Evolutionary conservation across 2,888 invertebrate genomes (phyloP), one percentile per base, ranked within the genome.

Genomic region (Orthosia incerta): DNA sequence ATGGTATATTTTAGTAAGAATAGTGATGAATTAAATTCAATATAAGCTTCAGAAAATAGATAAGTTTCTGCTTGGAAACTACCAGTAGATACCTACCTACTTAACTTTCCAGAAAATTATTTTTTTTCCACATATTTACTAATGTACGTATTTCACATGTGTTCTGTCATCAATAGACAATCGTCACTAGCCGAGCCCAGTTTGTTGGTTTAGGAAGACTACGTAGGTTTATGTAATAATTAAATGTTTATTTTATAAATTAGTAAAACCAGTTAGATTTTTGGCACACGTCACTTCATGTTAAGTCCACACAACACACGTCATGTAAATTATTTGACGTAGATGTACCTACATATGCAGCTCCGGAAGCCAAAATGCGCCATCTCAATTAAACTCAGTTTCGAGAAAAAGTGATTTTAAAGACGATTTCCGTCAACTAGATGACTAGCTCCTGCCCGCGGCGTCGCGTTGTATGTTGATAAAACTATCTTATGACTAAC

Each of bases 241-340:
- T 39, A 55, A 71, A 70, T n/a, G 20, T 0, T 13, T n/a, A 39
- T 46, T n/a, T n/a, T n/a, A 53, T 7, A 31, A 51, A 31, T 20
- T 12, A 55, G 2, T 56, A 31, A n/a, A 61, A 18, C 13, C n/a
- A 51, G 13, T 56, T 4, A n/a, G 0, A 2, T 50, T 62, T 53
- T 53, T 59, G 4, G 45, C 45, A 55, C 12, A 63, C 56, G 67
- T 51, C 46, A 65, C 57, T 12, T 15, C n/a, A 63, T 70, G 50
- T 61, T 23, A 48, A 56, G 23, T 67, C 68, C 69, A 74, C 53
- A 55, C n/a, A 39, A 64, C 46, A 60, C 12, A 53, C 63, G 63
- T 63, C 80, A 64, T 60, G 45, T 60, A 55, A 76, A 56, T 71
- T 82, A 70, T 79, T 83, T 78, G 61, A 31, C 69, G 77, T 78